These are phyloP conservation scores for Coilia nasus DNA, from an alignment of 2,797 vertebrate species.

Conservation along the genomic window DNA sequence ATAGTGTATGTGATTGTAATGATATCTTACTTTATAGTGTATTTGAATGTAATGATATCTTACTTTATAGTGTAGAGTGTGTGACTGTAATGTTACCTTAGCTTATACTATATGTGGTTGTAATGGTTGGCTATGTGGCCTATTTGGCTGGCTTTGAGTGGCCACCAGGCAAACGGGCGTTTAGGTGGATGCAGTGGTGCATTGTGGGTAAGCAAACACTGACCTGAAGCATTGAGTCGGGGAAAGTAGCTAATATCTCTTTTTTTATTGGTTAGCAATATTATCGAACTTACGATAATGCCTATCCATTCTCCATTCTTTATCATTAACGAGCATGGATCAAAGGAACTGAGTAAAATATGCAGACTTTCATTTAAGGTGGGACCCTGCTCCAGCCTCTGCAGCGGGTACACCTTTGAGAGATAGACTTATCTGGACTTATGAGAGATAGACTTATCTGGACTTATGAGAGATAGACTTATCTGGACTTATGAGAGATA, in stretches of 20 bases:
- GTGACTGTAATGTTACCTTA: no score
- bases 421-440: not conserved
- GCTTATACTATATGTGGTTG: no score
- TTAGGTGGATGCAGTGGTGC: not conserved
- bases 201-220: not conserved
- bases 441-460: not conserved
- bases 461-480: not conserved
- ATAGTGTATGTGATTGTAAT: no score
- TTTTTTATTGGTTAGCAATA: not conserved
- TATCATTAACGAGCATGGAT: not conserved
- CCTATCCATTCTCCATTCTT: not conserved
- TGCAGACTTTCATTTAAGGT: not conserved
- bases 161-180: not conserved
- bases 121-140: no score
- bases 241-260: constrained; percentile 6
- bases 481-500: not conserved
- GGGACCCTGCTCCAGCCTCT: not conserved
- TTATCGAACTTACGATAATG: not conserved
- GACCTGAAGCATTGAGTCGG: not conserved
- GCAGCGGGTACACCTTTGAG: not conserved
- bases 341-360: not conserved
- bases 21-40: no score
- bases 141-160: no score
- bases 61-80: no score
- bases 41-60: no score